Conservation (phyloP, 2,113 vertebrate species). For the Cranoglanis bouderius region DNA sequence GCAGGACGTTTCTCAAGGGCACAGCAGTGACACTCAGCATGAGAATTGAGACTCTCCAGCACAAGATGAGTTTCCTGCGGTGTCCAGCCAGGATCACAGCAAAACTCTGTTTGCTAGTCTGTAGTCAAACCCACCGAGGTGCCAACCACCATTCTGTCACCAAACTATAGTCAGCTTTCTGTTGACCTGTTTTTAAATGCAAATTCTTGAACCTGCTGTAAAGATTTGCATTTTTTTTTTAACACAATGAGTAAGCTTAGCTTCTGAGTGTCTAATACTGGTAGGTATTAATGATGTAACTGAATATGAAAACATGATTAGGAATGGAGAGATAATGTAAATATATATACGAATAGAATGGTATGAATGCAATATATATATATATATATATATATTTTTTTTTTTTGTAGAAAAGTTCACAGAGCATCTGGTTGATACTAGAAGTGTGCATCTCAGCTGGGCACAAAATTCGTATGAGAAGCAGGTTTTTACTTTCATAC, state of each 20-base stretch:
- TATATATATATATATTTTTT: background rate
- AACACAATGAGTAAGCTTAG: background rate
- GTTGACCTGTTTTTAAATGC: too few species aligned
- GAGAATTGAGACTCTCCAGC: background rate
- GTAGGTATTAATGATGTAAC: background rate
- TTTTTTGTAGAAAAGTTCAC: background rate
- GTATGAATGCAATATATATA: background rate
- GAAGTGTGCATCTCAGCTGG: background rate
- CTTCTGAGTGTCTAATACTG: background rate
- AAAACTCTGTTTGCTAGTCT: background rate
- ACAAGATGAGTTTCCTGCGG: background rate
- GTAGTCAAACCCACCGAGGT: background rate
- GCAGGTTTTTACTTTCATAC: background rate
- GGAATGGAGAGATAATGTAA: background rate
- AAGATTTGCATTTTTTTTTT: background rate
- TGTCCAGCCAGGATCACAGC: background rate
- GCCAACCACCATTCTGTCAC: background rate
- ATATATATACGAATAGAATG: background rate
- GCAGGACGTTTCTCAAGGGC: constrained; percentile 11
- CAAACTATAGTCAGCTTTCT: background rate
- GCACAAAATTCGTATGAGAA: too few species aligned
- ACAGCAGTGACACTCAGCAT: constrained; percentile 14
- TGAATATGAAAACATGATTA: background rate
- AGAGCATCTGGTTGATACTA: too few species aligned
- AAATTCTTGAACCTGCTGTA: background rate